Percentiles rank a stretch among this genome's conserved stretches.
Evolutionary conservation across 2,797 vertebrate species (phyloP).

Genomic region (Amphiprion clarkii): DNA sequence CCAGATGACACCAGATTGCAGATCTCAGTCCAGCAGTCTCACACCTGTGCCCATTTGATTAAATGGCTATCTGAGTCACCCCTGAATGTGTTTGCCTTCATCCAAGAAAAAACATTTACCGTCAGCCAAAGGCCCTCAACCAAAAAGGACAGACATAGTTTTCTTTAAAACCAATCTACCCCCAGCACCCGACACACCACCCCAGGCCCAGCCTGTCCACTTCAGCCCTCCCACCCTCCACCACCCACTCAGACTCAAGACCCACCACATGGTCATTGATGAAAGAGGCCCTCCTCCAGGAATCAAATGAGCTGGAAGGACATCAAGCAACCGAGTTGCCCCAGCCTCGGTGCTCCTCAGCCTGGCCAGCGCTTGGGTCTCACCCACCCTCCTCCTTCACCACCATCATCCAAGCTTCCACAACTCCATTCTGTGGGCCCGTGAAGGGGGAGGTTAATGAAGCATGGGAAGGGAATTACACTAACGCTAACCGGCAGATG

Average conservation of each 20-base stretch:
- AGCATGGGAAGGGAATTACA: conserved; percentile 92
- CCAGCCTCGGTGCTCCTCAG: conserved; percentile 67
- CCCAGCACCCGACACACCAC: conserved; percentile 48
- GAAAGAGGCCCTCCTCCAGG: conserved; percentile 87
- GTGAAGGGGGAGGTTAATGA: conserved; percentile 91
- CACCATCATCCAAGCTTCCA: conserved; percentile 67
- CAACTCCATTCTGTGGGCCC: conserved; percentile 87
- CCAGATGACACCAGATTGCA: conserved; percentile 71
- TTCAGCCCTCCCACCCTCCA: conserved; percentile 56
- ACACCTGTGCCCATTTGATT: conserved; percentile 25
- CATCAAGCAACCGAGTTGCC: conserved; percentile 87
- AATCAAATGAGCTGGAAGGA: conserved; percentile 96
- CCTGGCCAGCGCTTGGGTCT: conserved; percentile 70
- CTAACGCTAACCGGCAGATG: conserved; percentile 89
- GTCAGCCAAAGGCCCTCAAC: conserved; percentile 3
- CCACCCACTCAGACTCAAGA: conserved; percentile 84
- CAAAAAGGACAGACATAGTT: conserved; percentile 29
- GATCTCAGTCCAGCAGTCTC: conserved; percentile 17
- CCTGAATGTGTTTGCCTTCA: not conserved
- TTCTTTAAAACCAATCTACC: conserved; percentile 28
- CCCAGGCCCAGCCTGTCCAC: conserved; percentile 49
- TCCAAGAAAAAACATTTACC: conserved; percentile 16
- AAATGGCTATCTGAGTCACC: not conserved
- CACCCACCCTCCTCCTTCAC: conserved; percentile 65
- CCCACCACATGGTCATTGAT: conserved; percentile 89